A percentile compares a stretch with the other conserved stretches of the same genome.
Conservation (phyloP, 2,113 vertebrate species). For the Numida meleagris region DNA sequence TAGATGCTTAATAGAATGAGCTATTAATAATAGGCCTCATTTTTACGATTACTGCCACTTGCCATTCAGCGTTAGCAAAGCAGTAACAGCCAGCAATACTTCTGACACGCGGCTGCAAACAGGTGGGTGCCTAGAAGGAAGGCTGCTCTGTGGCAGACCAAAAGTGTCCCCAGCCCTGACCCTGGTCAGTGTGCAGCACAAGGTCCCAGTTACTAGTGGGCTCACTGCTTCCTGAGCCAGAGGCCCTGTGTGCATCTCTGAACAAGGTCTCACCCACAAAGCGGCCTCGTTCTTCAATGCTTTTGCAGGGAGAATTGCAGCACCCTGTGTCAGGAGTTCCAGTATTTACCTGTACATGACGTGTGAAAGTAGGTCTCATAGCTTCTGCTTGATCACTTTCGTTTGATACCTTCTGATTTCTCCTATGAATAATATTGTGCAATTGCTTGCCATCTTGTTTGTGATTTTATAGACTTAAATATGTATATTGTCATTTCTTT, state of each 20-base stretch:
- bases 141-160: fast-evolving
- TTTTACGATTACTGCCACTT: fast-evolving
- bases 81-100: neutral
- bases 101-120: fast-evolving
- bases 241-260: neutral
- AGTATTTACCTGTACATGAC: neutral
- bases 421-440: neutral
- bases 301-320: neutral
- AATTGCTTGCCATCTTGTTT: neutral
- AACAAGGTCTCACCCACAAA: neutral
- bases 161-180: neutral
- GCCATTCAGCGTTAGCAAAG: neutral
- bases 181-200: fast-evolving
- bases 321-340: neutral
- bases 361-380: neutral
- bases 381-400: neutral
- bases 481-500: neutral
- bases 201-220: neutral
- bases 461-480: neutral
- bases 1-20: neutral
- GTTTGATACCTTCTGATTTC: neutral
- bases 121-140: fast-evolving
- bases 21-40: neutral
- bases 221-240: neutral
- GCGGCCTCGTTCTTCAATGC: neutral